These are phyloP conservation scores for Pterostichus madidus DNA, from an alignment of 2,888 invertebrate genomes.

Conservation along the genomic window DNA sequence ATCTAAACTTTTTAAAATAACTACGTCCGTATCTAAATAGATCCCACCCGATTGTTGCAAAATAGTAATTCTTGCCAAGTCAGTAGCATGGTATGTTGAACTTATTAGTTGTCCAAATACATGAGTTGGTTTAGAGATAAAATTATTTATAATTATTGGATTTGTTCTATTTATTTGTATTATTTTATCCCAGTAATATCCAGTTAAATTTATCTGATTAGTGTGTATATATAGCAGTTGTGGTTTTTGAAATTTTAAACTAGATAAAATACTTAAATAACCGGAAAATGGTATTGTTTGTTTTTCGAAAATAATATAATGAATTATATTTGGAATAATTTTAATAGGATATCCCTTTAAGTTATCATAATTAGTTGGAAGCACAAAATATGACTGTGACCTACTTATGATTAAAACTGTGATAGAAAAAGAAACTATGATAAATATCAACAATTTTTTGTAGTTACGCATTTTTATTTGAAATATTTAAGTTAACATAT, in stretches of 20 bases:
- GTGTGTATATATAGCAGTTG: constrained; percentile 73
- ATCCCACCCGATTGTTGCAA: constrained; percentile 75
- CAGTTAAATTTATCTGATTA: constrained; percentile 70
- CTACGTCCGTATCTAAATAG: constrained; percentile 74
- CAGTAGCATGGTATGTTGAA: constrained; percentile 74
- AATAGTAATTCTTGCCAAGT: constrained; percentile 74
- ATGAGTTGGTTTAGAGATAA: constrained; percentile 72
- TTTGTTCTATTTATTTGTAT: constrained; percentile 59
- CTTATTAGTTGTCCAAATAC: constrained; percentile 75
- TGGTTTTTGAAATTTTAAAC: constrained; percentile 73
- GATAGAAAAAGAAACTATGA: constrained; percentile 19
- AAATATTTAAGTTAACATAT: background rate
- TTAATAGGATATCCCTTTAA: background rate
- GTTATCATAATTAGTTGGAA: background rate
- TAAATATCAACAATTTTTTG: constrained; percentile 10
- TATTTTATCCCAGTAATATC: constrained; percentile 71
- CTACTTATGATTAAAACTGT: constrained; percentile 28
- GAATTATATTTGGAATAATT: constrained; percentile 73
- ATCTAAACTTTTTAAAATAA: constrained; percentile 73
- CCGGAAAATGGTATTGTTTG: constrained; percentile 72
- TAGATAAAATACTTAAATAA: constrained; percentile 73
- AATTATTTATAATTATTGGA: constrained; percentile 68
- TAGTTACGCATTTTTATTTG: constrained; percentile 28
- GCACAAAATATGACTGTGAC: constrained; percentile 21
- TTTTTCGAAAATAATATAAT: constrained; percentile 73